phyloP scores from a whole-genome alignment of 2,113 vertebrate species.

The Esox niger region DNA sequence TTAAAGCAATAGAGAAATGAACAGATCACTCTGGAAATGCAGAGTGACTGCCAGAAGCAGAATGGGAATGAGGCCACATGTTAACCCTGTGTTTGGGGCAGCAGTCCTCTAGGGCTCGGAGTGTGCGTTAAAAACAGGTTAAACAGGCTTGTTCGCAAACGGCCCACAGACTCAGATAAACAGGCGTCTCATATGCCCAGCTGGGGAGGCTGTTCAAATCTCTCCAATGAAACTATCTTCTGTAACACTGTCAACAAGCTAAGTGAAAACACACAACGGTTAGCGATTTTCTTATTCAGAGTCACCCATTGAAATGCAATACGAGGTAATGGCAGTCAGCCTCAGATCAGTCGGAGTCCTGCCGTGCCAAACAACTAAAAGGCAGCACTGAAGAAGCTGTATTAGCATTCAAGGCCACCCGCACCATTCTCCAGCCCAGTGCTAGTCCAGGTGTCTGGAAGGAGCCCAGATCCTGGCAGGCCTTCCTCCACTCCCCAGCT shows the following conservation, averaged over 20 bases:
- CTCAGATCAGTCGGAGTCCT: constrained; percentile 8
- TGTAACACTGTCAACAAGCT: constrained; percentile 13
- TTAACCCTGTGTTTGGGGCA: constrained; percentile 17
- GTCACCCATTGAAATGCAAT: constrained; percentile 33
- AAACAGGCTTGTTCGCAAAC: constrained; percentile 55
- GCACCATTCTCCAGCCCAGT: constrained; percentile 6
- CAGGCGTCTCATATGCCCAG: constrained; percentile 24
- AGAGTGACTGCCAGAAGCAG: not conserved
- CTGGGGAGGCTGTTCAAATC: not conserved
- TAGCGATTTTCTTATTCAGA: constrained; percentile 18
- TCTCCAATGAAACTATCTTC: not conserved
- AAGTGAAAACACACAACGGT: constrained; percentile 10
- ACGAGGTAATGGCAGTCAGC: constrained; percentile 32
- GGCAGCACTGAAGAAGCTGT: constrained; percentile 37
- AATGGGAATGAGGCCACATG: not conserved
- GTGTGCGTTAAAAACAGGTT: constrained; percentile 49
- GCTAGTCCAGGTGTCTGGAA: constrained; percentile 55
- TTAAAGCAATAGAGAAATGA: not conserved
- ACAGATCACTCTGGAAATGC: not conserved
- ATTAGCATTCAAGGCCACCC: constrained; percentile 57
- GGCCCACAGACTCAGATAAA: constrained; percentile 14
- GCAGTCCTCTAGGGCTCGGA: constrained; percentile 14
- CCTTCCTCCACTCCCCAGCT: not conserved
- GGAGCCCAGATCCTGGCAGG: constrained; percentile 30
- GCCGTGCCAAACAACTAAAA: constrained; percentile 39